A percentile compares a stretch with the other conserved stretches of the same genome.
Conservation (phyloP, 1,140 invertebrate species). For the Nasonia giraulti region DNA sequence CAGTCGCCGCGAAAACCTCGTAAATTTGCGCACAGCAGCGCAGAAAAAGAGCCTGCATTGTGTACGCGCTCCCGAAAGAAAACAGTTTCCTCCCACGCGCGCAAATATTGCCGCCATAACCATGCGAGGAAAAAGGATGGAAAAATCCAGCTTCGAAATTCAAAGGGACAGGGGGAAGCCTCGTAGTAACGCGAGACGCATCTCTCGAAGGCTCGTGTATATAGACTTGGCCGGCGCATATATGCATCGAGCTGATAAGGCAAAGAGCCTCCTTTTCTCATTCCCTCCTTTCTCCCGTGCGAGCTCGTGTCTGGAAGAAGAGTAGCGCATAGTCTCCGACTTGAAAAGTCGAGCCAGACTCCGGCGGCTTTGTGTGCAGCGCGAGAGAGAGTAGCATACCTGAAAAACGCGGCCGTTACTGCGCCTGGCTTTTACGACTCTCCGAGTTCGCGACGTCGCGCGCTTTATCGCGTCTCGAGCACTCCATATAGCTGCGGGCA, state of each 20-base stretch:
- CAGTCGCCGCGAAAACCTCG: no score
- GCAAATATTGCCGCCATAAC: conserved; percentile 25
- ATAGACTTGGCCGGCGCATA: not conserved
- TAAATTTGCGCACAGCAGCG: not conserved
- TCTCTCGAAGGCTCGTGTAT: not conserved
- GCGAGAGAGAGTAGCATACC: not conserved
- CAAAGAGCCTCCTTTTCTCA: conserved; percentile 6
- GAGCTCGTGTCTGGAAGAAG: not conserved
- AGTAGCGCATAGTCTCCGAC: not conserved
- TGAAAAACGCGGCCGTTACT: not conserved
- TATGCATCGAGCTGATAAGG: conserved; percentile 36
- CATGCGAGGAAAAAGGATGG: not conserved
- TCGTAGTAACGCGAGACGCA: conserved; percentile 6
- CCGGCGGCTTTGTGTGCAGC: not conserved
- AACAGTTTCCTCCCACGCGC: no score
- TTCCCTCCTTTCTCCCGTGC: not conserved
- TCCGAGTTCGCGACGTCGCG: not conserved
- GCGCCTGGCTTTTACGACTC: not conserved
- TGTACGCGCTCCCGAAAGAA: not conserved
- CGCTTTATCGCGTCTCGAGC: conserved; percentile 12
- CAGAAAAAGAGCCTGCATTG: not conserved
- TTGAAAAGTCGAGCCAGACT: conserved; percentile 19
- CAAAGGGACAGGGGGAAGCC: conserved; percentile 1
- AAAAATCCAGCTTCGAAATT: conserved; percentile 32
- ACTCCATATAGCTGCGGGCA: not conserved